Evolutionary conservation across 2,888 invertebrate genomes (phyloP).

Genomic region (Heteropelma amictum): DNA sequence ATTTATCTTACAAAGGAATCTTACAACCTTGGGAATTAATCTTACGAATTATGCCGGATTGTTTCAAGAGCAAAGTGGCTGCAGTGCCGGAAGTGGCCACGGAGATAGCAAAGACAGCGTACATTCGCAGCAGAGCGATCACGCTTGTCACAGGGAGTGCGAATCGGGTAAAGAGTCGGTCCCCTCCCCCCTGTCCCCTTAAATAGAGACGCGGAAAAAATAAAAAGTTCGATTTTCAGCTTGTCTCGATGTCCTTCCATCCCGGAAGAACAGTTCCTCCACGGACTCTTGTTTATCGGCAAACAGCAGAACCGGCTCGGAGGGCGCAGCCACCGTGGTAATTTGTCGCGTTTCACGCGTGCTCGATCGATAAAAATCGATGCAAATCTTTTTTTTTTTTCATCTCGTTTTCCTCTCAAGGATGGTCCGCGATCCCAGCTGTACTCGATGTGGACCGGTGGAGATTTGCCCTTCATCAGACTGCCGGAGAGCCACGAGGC

Average conservation of each 20-base stretch:
- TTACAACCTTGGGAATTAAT: slow-evolving; percentile 1
- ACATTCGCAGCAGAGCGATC: slow-evolving; percentile 70
- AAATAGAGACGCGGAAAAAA: background rate
- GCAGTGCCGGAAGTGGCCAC: slow-evolving; percentile 70
- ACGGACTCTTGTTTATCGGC: slow-evolving; percentile 82
- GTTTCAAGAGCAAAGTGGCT: slow-evolving; percentile 71
- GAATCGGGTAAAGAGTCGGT: slow-evolving; percentile 73
- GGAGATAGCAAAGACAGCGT: slow-evolving; percentile 76
- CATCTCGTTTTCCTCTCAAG: too few species aligned
- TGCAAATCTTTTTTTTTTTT: background rate
- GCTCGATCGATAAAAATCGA: background rate
- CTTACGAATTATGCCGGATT: background rate
- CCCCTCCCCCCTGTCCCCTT: background rate
- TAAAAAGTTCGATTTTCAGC: slow-evolving; percentile 62
- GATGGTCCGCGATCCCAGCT: slow-evolving; percentile 77
- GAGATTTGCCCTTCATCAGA: slow-evolving; percentile 78
- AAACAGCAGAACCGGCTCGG: slow-evolving; percentile 81
- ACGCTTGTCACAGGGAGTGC: slow-evolving; percentile 71
- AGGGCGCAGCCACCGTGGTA: slow-evolving; percentile 78
- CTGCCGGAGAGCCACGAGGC: slow-evolving; percentile 77
- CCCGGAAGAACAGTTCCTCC: slow-evolving; percentile 82
- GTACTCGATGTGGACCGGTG: slow-evolving; percentile 79
- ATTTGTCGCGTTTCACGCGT: slow-evolving; percentile 27
- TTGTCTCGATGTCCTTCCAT: slow-evolving; percentile 75
- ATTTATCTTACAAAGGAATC: too few species aligned